Conservation (phyloP, 2,797 vertebrate species). For the Channallabes apus region DNA sequence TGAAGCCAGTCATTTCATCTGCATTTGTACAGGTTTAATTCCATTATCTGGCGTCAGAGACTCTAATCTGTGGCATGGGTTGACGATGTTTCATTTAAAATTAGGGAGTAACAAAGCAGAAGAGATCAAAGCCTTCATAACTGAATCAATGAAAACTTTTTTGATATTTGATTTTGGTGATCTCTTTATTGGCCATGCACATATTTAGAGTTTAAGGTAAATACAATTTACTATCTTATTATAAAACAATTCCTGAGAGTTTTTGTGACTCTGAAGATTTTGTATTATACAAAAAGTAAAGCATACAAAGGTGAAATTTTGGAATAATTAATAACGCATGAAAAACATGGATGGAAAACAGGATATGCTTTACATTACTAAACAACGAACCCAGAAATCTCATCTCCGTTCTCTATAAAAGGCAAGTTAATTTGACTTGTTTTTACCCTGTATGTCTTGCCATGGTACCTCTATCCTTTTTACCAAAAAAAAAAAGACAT, state of each 20-base stretch:
- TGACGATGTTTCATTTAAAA: neutral
- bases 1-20: neutral
- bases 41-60: neutral
- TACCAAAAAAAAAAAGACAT: slow-evolving; percentile 9
- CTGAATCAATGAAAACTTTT: neutral
- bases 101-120: neutral
- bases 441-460: slow-evolving; percentile 65
- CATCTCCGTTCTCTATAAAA: slow-evolving; percentile 69
- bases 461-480: slow-evolving; percentile 59
- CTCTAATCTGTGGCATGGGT: neutral
- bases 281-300: slow-evolving; percentile 57
- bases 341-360: slow-evolving; percentile 53
- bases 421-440: slow-evolving; percentile 64
- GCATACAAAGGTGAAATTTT: slow-evolving; percentile 66
- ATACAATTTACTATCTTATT: neutral
- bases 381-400: slow-evolving; percentile 68
- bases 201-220: neutral
- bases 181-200: neutral
- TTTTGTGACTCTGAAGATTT: neutral
- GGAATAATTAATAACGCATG: slow-evolving; percentile 60
- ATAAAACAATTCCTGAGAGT: neutral
- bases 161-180: neutral
- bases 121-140: neutral
- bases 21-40: neutral
- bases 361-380: slow-evolving; percentile 73